phyloP scores from a whole-genome alignment of 1,140 invertebrate genomes.

The Liolophura sinensis region DNA sequence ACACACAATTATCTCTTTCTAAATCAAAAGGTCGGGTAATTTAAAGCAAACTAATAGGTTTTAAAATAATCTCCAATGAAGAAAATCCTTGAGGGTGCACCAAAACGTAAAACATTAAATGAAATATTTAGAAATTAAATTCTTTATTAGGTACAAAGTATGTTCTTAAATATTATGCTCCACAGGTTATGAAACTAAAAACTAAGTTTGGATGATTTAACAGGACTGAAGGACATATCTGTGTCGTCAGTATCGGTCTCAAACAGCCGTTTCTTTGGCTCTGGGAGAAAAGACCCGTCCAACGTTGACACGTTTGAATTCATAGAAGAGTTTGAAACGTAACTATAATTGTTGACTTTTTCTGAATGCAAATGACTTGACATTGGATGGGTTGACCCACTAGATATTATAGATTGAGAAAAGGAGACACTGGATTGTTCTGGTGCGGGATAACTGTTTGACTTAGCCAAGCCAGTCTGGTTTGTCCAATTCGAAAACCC shows the following conservation, averaged over 20 bases:
- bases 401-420: not conserved
- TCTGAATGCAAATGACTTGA: conserved; percentile 16
- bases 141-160: too few relatives aligned
- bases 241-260: conserved; percentile 32
- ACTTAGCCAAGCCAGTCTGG: conserved; percentile 5
- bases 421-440: conserved; percentile 3
- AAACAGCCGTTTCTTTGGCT: conserved; percentile 47
- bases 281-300: conserved; percentile 37
- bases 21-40: too few relatives aligned
- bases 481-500: not conserved
- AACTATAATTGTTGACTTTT: conserved; percentile 33
- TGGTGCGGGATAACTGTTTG: conserved; percentile 11
- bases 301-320: conserved; percentile 17
- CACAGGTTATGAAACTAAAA: too few relatives aligned
- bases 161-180: too few relatives aligned
- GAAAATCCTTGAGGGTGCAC: too few relatives aligned
- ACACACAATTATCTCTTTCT: too few relatives aligned
- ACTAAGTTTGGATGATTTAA: conserved; percentile 16
- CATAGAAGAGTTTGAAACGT: conserved; percentile 36
- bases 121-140: too few relatives aligned
- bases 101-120: too few relatives aligned
- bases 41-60: too few relatives aligned
- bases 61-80: too few relatives aligned
- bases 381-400: conserved; percentile 18
- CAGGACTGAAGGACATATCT: conserved; percentile 39